A percentile compares a stretch with the other conserved stretches of the same genome.
These are phyloP conservation scores for Andrena minutula DNA, from an alignment of 2,888 invertebrate genomes.

Conservation along the genomic window DNA sequence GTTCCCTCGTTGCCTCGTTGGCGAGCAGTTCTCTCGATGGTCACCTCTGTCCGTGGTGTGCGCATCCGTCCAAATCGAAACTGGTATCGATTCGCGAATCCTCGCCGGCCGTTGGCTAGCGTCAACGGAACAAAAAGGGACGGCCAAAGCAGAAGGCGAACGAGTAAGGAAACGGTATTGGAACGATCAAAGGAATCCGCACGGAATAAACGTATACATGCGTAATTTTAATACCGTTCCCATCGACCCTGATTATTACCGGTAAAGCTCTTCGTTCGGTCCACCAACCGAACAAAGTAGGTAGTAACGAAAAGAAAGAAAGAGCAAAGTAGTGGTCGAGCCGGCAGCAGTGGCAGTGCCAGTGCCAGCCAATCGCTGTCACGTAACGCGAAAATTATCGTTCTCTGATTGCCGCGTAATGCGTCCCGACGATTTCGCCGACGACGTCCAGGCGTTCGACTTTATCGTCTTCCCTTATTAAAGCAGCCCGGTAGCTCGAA, in stretches of 20 bases:
- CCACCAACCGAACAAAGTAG: slow-evolving; percentile 5
- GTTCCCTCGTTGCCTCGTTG: slow-evolving; percentile 2
- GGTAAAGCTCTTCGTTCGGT: slow-evolving; percentile 22
- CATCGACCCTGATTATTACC: slow-evolving; percentile 55
- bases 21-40: slow-evolving; percentile 10
- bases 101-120: slow-evolving; percentile 41
- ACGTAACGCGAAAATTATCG: slow-evolving; percentile 74
- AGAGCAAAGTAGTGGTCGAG: slow-evolving; percentile 5
- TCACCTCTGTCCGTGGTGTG: slow-evolving; percentile 5
- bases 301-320: slow-evolving; percentile 26
- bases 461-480: slow-evolving; percentile 65
- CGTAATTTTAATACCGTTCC: slow-evolving; percentile 68
- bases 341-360: slow-evolving; percentile 2
- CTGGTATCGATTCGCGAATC: slow-evolving; percentile 59
- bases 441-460: slow-evolving; percentile 50
- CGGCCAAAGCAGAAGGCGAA: slow-evolving; percentile 3
- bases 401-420: slow-evolving; percentile 71
- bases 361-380: slow-evolving; percentile 61
- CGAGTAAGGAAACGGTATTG: slow-evolving; percentile 9
- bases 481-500: slow-evolving; percentile 61
- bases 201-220: slow-evolving; percentile 40
- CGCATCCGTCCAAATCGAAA: slow-evolving; percentile 40
- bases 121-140: not conserved
- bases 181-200: slow-evolving; percentile 71
- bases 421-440: slow-evolving; percentile 62